Conservation (phyloP, 2,888 invertebrate genomes). For the Macropis europaea region DNA sequence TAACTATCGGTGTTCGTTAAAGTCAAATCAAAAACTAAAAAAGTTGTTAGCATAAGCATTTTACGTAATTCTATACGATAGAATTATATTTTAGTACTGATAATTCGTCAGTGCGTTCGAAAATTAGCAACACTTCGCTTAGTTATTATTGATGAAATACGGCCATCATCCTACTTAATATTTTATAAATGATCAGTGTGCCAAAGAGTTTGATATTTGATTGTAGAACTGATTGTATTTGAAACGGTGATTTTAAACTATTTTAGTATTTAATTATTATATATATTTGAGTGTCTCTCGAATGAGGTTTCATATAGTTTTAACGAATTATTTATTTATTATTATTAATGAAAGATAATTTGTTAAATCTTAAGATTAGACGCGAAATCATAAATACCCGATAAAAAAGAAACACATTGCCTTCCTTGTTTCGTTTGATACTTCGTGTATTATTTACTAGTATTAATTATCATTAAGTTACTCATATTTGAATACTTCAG, state of each 20-base stretch:
- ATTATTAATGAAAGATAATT: constrained; percentile 15
- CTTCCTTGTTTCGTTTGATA: constrained; percentile 5
- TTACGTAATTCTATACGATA: constrained; percentile 9
- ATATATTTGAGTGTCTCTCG: constrained; percentile 7
- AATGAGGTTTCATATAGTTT: constrained; percentile 16
- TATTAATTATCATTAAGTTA: constrained; percentile 39
- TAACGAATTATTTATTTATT: constrained; percentile 49
- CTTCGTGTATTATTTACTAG: constrained; percentile 34
- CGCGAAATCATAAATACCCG: not conserved
- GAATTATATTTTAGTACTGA: constrained; percentile 17
- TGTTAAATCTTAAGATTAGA: constrained; percentile 22
- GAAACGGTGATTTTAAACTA: constrained; percentile 16
- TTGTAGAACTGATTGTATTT: constrained; percentile 8
- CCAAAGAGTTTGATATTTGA: constrained; percentile 43
- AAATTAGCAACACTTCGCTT: constrained; percentile 21
- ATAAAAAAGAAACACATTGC: not conserved
- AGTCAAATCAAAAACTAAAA: constrained; percentile 33
- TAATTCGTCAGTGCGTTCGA: not conserved
- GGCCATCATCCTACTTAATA: constrained; percentile 21
- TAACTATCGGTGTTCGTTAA: constrained; percentile 32
- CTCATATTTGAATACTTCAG: constrained; percentile 4
- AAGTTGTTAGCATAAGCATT: constrained; percentile 25
- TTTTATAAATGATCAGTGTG: constrained; percentile 23
- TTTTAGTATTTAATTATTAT: constrained; percentile 41
- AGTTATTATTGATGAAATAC: constrained; percentile 5